phyloP scores from a whole-genome alignment of 2,113 vertebrate genomes.

The Mustelus asterias region DNA sequence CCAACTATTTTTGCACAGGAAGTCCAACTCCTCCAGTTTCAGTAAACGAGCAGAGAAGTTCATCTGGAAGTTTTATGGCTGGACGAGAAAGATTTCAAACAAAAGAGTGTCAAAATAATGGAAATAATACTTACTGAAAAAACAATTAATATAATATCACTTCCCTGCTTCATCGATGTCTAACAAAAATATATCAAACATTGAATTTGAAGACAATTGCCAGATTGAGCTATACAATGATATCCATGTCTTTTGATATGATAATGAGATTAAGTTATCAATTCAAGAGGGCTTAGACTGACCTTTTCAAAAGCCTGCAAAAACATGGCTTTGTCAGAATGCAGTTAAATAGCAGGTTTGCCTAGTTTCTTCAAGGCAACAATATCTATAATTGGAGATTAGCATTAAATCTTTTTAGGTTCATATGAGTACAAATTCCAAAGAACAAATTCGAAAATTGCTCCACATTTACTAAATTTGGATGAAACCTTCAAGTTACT shows the following conservation, averaged over 20 bases:
- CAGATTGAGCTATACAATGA: background rate
- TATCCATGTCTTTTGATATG: background rate
- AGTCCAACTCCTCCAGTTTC: background rate
- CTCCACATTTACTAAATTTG: background rate
- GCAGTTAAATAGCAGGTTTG: background rate
- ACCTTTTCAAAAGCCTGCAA: background rate
- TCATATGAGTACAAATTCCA: background rate
- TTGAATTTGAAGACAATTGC: background rate
- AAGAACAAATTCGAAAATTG: background rate
- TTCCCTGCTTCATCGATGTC: background rate
- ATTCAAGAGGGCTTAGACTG: background rate
- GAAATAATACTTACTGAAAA: background rate
- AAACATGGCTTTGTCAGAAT: background rate
- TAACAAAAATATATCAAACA: background rate
- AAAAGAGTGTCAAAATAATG: background rate
- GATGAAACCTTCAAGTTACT: background rate
- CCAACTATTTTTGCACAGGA: background rate
- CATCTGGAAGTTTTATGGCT: background rate
- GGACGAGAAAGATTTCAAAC: background rate
- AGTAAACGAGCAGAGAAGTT: background rate
- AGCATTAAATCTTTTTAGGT: background rate
- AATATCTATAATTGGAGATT: background rate
- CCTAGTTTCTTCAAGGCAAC: background rate
- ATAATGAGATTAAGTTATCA: background rate
- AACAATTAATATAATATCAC: background rate